These are phyloP conservation scores for Geophilus truncorum DNA, from an alignment of 2,888 invertebrate genomes.

Conservation along the genomic window DNA sequence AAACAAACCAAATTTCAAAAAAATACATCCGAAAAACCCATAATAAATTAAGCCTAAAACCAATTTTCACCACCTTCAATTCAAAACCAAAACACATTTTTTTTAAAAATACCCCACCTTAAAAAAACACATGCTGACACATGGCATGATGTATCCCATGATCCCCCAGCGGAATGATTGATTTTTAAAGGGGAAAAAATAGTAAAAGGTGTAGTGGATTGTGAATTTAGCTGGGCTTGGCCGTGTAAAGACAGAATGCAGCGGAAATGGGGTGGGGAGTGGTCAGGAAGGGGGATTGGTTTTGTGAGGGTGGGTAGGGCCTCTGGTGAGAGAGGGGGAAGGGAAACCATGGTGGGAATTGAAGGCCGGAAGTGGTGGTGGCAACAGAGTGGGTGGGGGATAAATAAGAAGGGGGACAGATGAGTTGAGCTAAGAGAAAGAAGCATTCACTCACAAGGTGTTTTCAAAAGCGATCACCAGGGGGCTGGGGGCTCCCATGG, in stretches of 20 bases:
- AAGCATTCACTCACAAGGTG: background rate
- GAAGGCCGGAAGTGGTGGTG: slow-evolving; percentile 14
- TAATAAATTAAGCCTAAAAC: too few relatives aligned
- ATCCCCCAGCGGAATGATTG: too few relatives aligned
- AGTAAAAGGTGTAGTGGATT: background rate
- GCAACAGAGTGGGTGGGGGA: background rate
- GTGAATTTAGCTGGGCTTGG: background rate
- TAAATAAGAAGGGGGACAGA: background rate
- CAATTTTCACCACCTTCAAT: too few relatives aligned
- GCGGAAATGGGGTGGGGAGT: slow-evolving; percentile 9
- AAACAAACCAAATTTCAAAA: too few relatives aligned
- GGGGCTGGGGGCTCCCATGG: background rate
- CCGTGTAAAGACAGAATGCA: background rate
- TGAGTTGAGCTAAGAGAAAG: slow-evolving; percentile 2
- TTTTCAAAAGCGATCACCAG: background rate
- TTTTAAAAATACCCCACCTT: too few relatives aligned
- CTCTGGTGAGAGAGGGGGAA: background rate
- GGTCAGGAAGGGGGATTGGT: slow-evolving; percentile 14
- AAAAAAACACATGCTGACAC: too few relatives aligned
- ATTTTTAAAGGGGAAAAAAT: too few relatives aligned
- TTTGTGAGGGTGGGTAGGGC: slow-evolving; percentile 14
- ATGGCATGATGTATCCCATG: too few relatives aligned
- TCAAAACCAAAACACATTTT: too few relatives aligned
- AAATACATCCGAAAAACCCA: too few relatives aligned
- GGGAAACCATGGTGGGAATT: background rate